A percentile compares a stretch with the other conserved stretches of the same genome.
Conservation (phyloP, 2,797 vertebrate genomes). For the Astyanax mexicanus region DNA sequence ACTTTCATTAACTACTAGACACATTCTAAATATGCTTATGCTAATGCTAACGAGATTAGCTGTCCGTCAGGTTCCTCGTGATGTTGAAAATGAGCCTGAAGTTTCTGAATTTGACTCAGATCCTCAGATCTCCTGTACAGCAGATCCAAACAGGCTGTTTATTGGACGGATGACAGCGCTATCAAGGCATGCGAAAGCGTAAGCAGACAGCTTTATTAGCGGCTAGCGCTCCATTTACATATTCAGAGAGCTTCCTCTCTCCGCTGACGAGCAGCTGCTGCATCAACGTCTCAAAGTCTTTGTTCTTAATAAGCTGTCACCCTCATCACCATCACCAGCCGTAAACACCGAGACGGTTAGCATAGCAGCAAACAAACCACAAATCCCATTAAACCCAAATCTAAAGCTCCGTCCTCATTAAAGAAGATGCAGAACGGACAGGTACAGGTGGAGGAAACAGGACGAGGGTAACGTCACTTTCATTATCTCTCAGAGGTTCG, state of each 20-base stretch:
- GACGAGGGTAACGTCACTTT: neutral
- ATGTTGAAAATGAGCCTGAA: no score
- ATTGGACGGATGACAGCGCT: neutral
- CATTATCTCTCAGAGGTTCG: neutral
- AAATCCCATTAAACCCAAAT: constrained; percentile 6
- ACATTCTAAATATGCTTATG: no score
- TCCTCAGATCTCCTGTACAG: neutral
- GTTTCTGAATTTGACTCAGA: no score
- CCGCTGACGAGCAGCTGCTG: neutral
- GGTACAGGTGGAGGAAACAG: neutral
- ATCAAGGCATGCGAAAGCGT: neutral
- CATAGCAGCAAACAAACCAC: constrained; percentile 19
- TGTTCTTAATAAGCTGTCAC: constrained; percentile 22
- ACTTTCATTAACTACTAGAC: no score
- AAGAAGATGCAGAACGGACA: constrained; percentile 2
- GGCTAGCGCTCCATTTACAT: neutral
- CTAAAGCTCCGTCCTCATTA: constrained; percentile 17
- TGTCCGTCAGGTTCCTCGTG: no score
- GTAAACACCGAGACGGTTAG: neutral
- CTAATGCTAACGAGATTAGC: no score
- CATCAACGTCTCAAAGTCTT: neutral
- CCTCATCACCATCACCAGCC: neutral
- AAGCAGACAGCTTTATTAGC: neutral
- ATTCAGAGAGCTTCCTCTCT: neutral
- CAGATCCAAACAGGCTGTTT: neutral